These are phyloP conservation scores for Parasteatoda lunata DNA, from an alignment of 2,888 invertebrate genomes.

Conservation along the genomic window DNA sequence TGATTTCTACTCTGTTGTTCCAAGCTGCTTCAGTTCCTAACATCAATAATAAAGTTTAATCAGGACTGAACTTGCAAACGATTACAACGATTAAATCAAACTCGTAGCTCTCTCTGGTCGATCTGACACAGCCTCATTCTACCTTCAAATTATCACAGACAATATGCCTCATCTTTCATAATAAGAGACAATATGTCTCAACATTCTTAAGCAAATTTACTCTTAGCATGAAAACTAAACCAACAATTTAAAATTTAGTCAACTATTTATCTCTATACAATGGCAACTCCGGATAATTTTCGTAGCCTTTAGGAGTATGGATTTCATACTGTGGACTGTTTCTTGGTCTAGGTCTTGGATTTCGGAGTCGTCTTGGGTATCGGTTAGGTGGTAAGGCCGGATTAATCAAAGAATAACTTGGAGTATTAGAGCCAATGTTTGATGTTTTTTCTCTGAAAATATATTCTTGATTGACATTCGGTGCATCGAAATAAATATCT, in stretches of 20 bases:
- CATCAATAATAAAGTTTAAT: too few species aligned
- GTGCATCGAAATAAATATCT: conserved; percentile 6
- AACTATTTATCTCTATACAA: conserved; percentile 50
- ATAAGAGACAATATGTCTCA: too few species aligned
- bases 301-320: conserved; percentile 47
- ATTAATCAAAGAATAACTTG: neutral
- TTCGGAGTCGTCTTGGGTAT: conserved; percentile 33
- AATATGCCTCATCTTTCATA: too few species aligned
- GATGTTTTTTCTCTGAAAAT: conserved; percentile 38
- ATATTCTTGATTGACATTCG: conserved; percentile 1
- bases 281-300: conserved; percentile 36
- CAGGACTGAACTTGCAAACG: too few species aligned
- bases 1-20: too few species aligned
- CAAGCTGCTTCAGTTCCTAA: too few species aligned
- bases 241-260: too few species aligned
- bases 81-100: too few species aligned
- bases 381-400: conserved; percentile 12
- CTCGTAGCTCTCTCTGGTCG: neutral
- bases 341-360: conserved; percentile 10
- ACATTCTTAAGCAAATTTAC: too few species aligned
- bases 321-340: conserved; percentile 24
- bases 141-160: neutral
- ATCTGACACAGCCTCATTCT: neutral
- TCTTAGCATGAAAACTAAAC: too few species aligned
- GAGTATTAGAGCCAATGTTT: neutral